Percentiles rank a stretch among this genome's conserved stretches.
Conservation (phyloP, 2,797 vertebrate species). For the Pagetopsis macropterus region DNA sequence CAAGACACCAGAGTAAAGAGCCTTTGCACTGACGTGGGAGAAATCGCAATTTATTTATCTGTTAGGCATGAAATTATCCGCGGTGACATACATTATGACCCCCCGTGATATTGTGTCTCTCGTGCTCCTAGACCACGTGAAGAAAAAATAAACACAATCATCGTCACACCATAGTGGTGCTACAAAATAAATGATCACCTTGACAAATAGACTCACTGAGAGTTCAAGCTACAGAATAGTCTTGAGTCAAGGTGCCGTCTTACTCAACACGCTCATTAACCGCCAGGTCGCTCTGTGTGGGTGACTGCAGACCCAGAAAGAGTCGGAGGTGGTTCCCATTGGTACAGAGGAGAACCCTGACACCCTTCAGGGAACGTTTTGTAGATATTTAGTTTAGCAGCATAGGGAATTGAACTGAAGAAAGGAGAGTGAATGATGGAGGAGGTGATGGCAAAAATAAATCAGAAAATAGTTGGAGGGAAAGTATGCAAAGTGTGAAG, state of each 20-base stretch:
- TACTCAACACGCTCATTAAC: conserved; percentile 78
- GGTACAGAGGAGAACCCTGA: conserved; percentile 33
- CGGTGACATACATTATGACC: conserved; percentile 59
- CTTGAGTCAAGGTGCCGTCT: conserved; percentile 68
- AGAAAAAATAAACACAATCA: conserved; percentile 58
- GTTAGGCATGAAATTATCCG: conserved; percentile 53
- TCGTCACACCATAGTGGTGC: conserved; percentile 61
- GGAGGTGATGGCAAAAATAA: conserved; percentile 34
- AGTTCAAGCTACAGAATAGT: conserved; percentile 73
- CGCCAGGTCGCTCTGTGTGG: conserved; percentile 42
- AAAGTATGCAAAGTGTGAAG: conserved; percentile 37
- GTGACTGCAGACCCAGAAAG: conserved; percentile 45
- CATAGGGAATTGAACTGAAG: conserved; percentile 36
- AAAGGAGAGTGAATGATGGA: conserved; percentile 22
- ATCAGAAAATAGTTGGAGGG: conserved; percentile 33
- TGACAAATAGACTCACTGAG: conserved; percentile 78
- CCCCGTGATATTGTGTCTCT: conserved; percentile 54
- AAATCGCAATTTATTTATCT: conserved; percentile 44
- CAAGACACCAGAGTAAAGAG: conserved; percentile 47
- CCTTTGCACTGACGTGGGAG: conserved; percentile 30
- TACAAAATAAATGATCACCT: conserved; percentile 81
- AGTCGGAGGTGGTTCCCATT: conserved; percentile 46
- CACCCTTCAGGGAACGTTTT: conserved; percentile 37
- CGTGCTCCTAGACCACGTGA: conserved; percentile 39
- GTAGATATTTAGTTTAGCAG: conserved; percentile 40